phyloP scores from a whole-genome alignment of 1,140 invertebrate species.

The Nasonia vitripennis region DNA sequence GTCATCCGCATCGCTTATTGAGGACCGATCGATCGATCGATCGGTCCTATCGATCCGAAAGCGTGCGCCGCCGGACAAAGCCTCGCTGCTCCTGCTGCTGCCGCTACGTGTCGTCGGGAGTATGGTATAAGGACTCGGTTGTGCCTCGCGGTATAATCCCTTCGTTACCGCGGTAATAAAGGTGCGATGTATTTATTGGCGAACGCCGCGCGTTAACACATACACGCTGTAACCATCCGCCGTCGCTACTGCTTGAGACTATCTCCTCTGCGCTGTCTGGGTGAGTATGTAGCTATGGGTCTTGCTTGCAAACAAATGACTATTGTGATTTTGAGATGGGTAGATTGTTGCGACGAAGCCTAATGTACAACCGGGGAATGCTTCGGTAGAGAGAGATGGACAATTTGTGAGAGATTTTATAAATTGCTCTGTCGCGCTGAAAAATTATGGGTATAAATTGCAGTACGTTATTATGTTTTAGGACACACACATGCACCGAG shows the following conservation, averaged over 20 bases:
- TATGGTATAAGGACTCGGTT: slow-evolving; percentile 14
- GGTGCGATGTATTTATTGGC: slow-evolving; percentile 65
- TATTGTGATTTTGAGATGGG: slow-evolving; percentile 20
- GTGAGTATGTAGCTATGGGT: background rate
- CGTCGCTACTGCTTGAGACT: background rate
- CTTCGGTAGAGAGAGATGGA: background rate
- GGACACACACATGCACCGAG: too few species aligned
- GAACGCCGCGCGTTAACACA: slow-evolving; percentile 53
- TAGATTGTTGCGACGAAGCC: background rate
- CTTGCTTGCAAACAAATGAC: slow-evolving; percentile 16
- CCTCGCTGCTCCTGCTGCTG: too few species aligned
- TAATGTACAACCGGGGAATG: background rate
- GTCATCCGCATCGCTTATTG: slow-evolving; percentile 12
- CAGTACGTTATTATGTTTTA: too few species aligned
- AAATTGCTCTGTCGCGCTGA: background rate
- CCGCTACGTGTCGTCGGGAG: slow-evolving; percentile 9
- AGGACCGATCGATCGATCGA: slow-evolving; percentile 46
- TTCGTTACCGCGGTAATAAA: slow-evolving; percentile 57
- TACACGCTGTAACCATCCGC: slow-evolving; percentile 56
- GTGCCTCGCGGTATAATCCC: slow-evolving; percentile 39
- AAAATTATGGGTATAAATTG: background rate
- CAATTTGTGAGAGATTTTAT: background rate
- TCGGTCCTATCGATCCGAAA: slow-evolving; percentile 28
- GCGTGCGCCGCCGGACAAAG: slow-evolving; percentile 27
- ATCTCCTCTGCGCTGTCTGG: background rate